phyloP scores from a whole-genome alignment of 1,140 invertebrate genomes.

The Penaeus indicus region DNA sequence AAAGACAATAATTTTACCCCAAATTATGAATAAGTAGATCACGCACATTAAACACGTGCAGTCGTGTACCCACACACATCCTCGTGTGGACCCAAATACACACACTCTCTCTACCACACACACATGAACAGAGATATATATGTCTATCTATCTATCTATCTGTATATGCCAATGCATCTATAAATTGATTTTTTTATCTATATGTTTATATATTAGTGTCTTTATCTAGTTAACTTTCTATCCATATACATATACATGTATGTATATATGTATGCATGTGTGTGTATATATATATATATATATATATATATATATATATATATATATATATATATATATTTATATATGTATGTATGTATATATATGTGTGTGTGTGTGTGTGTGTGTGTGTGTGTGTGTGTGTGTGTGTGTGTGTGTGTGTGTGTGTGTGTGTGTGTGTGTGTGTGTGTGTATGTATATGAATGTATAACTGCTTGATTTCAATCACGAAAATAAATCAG shows the following conservation, averaged over 20 bases:
- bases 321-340: background rate
- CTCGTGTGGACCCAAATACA: background rate
- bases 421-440: background rate
- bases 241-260: background rate
- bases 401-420: background rate
- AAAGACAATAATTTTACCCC: too few species aligned
- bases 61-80: too few species aligned
- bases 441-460: background rate
- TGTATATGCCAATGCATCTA: too few species aligned
- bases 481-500: background rate
- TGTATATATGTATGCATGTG: background rate
- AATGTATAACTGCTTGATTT: too few species aligned
- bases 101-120: too few species aligned
- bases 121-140: too few species aligned
- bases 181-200: background rate
- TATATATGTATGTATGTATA: background rate
- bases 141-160: too few species aligned
- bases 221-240: background rate
- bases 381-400: conserved; percentile 5
- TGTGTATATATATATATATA: background rate
- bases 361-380: background rate
- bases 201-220: background rate
- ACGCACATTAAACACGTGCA: too few species aligned
- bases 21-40: too few species aligned
- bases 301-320: conserved; percentile 9